phyloP scores from a whole-genome alignment of 2,797 vertebrate genomes.

The Notoglanidium macrostoma region DNA sequence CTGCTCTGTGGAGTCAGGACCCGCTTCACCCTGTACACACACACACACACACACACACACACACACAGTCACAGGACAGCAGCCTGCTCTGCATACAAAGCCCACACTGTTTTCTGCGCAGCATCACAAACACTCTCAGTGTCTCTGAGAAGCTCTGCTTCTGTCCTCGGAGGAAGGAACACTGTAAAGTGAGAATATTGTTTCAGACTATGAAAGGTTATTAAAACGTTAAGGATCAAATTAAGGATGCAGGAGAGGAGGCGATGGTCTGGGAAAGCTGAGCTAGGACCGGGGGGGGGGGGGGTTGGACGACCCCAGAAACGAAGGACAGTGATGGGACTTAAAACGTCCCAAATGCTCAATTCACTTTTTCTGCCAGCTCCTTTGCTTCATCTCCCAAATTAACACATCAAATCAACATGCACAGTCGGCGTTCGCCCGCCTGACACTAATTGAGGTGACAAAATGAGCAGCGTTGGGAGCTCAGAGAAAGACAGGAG shows the following conservation, averaged over 20 bases:
- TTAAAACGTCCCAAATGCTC: background rate
- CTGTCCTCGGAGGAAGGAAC: slow-evolving; percentile 7
- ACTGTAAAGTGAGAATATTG: slow-evolving; percentile 21
- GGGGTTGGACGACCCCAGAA: too few species aligned
- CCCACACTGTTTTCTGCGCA: slow-evolving; percentile 33
- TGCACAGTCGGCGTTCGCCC: background rate
- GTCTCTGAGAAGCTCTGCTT: slow-evolving; percentile 39
- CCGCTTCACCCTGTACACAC: slow-evolving; percentile 67
- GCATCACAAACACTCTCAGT: slow-evolving; percentile 31
- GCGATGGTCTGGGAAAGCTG: slow-evolving; percentile 12
- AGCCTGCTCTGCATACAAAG: slow-evolving; percentile 44
- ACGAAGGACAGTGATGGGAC: background rate
- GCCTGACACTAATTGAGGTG: background rate
- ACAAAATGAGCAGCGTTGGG: background rate
- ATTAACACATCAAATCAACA: background rate
- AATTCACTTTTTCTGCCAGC: background rate
- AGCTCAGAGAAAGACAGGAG: background rate
- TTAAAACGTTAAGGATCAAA: slow-evolving; percentile 63
- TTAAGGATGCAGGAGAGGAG: slow-evolving; percentile 6
- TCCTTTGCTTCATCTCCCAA: background rate
- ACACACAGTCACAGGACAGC: slow-evolving; percentile 43
- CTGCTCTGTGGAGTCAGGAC: slow-evolving; percentile 45
- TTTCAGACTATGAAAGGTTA: slow-evolving; percentile 58
- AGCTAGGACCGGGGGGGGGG: slow-evolving; percentile 16
- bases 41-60: slow-evolving; percentile 37